Evolutionary conservation across 2,113 vertebrate genomes (phyloP).

Genomic region (Hassar affinis): DNA sequence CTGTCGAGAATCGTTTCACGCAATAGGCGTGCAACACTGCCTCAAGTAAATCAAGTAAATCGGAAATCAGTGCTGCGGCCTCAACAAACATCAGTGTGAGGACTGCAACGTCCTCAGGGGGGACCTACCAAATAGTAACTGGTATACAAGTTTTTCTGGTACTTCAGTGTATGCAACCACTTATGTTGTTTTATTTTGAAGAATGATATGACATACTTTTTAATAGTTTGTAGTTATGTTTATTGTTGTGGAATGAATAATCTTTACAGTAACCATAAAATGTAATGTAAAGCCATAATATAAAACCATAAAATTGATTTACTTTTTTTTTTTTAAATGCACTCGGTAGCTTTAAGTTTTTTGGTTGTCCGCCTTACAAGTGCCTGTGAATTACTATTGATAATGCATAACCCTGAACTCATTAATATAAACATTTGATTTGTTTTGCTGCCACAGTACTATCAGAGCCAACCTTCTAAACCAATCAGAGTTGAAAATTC

Average conservation of each 20-base stretch:
- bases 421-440: not conserved
- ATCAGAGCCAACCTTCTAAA: not conserved
- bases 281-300: too few species aligned
- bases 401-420: not conserved
- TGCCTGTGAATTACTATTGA: not conserved
- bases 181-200: not conserved
- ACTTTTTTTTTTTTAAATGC: not conserved
- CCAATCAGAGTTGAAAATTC: not conserved
- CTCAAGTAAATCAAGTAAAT: too few species aligned
- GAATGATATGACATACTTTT: not conserved
- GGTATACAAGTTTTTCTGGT: too few species aligned
- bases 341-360: not conserved
- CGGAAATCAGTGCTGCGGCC: too few species aligned
- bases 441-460: not conserved
- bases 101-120: too few species aligned
- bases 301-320: not conserved
- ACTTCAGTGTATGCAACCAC: too few species aligned
- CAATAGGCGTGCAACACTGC: too few species aligned
- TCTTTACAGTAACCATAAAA: not conserved
- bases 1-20: too few species aligned
- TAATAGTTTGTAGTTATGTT: not conserved
- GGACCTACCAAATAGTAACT: too few species aligned
- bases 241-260: too few species aligned
- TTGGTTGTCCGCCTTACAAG: not conserved
- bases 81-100: too few species aligned